A percentile compares a stretch with the other conserved stretches of the same genome.
Conservation (phyloP, 2,888 invertebrate genomes). For the Mechanitis mazaeus region DNA sequence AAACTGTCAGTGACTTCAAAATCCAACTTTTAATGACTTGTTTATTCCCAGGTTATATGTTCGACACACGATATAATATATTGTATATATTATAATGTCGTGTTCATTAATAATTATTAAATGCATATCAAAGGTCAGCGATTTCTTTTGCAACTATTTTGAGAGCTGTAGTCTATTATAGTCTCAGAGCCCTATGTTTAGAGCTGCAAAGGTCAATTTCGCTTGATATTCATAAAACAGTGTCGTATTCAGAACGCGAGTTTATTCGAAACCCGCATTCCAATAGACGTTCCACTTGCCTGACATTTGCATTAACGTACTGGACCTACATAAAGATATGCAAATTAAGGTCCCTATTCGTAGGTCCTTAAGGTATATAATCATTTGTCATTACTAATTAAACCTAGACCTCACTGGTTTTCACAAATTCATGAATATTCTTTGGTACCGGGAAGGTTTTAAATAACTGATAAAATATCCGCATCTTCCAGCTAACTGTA, state of each 20-base stretch:
- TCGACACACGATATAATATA: too few species aligned
- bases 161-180: conserved; percentile 10
- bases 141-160: conserved; percentile 41
- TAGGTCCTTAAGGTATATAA: conserved; percentile 25
- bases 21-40: too few species aligned
- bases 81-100: not conserved
- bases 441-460: conserved; percentile 16
- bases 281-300: conserved; percentile 50
- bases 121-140: conserved; percentile 37
- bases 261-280: conserved; percentile 54
- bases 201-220: conserved; percentile 31
- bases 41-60: too few species aligned
- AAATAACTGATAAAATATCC: conserved; percentile 5
- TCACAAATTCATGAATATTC: conserved; percentile 27
- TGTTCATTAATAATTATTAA: conserved; percentile 24
- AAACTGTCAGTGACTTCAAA: too few species aligned
- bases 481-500: conserved; percentile 5
- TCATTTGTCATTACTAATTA: conserved; percentile 16
- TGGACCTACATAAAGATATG: conserved; percentile 35
- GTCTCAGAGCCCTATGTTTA: conserved; percentile 24
- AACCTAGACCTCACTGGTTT: conserved; percentile 22
- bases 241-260: conserved; percentile 44
- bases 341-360: conserved; percentile 30
- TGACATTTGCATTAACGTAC: conserved; percentile 55
- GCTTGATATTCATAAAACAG: conserved; percentile 26